Base-by-base conservation (phyloP, 2,888 invertebrate species). In the Trissonchulus sp. region DNA sequence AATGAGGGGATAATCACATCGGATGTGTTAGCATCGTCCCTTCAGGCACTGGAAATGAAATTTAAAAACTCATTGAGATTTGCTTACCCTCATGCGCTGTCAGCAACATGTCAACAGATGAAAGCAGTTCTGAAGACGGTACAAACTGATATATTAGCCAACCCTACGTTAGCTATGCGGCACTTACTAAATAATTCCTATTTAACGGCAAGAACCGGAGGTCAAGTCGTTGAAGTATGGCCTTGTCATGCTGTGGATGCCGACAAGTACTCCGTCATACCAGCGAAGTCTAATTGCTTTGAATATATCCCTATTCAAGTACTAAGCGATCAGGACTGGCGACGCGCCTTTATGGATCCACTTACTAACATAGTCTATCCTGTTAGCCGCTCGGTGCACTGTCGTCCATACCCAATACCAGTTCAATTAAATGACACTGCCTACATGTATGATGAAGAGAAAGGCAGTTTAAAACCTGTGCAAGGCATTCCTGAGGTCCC, bases 1-100 rank as follows among this genome's bases (percentile, higher is more conserved):
- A 23, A 48, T 23, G 48, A 34, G 23, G 71, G 71, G n/a, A 8
- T 69, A 69, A 37, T 69, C 34, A 69, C 71, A 8, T 28, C 71
- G 8, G 71, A 69, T 28, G 36, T 69, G 34, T n/a, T 69, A 36
- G 71, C 71, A 2, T 2, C 71, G n/a, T n/a, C 36, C 3, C 8
- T 69, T 30, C 71, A 69, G 36, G 71, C 71, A 28, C 34, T 69
- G 3, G 71, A 69, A 69, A 37, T n/a, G n/a, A 34, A 69, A 15
- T 2, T 69, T 2, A 36, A 15, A 15, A 15, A 31, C 8, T 33
- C 37, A 2, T 2, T 69, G 35, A 3, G 15, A 37, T 69, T 69
- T 36, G 3, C 71, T 28, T 69, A 36, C 34, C 3, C 8, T n/a
- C 71, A 69, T 36, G 71, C 71, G 3, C 3, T 69, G 34, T 33